phyloP scores from a whole-genome alignment of 2,888 invertebrate genomes.

The Dione vanillae region DNA sequence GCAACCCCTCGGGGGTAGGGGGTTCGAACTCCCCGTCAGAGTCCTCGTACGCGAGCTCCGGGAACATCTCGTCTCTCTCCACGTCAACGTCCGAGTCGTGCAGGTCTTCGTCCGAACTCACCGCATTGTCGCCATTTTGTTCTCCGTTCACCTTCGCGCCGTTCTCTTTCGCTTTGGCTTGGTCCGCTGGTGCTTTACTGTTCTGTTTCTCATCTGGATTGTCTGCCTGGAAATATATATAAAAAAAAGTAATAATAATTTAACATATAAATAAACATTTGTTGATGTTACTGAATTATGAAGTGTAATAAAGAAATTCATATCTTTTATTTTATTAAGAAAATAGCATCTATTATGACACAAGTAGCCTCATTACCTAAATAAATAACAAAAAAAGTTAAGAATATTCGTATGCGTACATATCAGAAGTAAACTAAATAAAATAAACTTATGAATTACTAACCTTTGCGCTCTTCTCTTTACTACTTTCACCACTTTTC shows the following conservation, averaged over 20 bases:
- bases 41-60: slow-evolving; percentile 78
- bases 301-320: too few species aligned
- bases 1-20: slow-evolving; percentile 59
- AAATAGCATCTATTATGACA: too few species aligned
- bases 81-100: slow-evolving; percentile 46
- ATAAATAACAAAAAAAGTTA: too few species aligned
- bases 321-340: too few species aligned
- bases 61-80: slow-evolving; percentile 74
- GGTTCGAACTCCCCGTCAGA: slow-evolving; percentile 71
- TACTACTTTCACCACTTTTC: slow-evolving; percentile 53
- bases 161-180: slow-evolving; percentile 61
- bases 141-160: slow-evolving; percentile 66
- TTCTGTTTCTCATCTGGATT: slow-evolving; percentile 46
- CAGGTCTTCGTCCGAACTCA: slow-evolving; percentile 58
- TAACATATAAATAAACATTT: too few species aligned
- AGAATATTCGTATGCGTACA: too few species aligned
- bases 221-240: slow-evolving; percentile 58
- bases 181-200: slow-evolving; percentile 49
- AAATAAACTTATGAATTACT: too few species aligned
- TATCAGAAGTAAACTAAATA: too few species aligned
- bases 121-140: slow-evolving; percentile 56
- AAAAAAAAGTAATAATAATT: too few species aligned
- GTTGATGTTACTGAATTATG: too few species aligned
- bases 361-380: too few species aligned
- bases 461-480: slow-evolving; percentile 67